phyloP scores from a whole-genome alignment of 1,140 invertebrate species.

The Cyphomyrmex costatus region DNA sequence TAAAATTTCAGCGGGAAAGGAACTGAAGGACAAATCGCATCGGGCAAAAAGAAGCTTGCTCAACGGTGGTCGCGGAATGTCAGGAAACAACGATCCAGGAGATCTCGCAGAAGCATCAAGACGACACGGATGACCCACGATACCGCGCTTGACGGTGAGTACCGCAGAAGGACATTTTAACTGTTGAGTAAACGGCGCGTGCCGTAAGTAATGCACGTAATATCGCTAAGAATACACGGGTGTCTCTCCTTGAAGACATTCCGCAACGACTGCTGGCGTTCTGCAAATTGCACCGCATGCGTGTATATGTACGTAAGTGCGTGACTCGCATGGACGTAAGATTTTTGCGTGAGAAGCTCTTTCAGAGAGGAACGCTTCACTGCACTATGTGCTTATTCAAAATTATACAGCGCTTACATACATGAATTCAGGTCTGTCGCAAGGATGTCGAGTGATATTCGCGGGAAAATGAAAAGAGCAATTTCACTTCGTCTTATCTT shows the following conservation, averaged over 20 bases:
- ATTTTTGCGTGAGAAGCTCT: conserved; percentile 32
- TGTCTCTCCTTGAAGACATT: conserved; percentile 37
- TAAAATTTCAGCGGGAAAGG: conserved; percentile 34
- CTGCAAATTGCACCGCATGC: conserved; percentile 18
- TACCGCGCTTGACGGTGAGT: conserved; percentile 52
- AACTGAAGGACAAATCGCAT: conserved; percentile 37
- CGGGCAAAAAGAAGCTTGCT: conserved; percentile 66
- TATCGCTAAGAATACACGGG: conserved; percentile 38
- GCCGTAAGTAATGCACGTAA: conserved; percentile 16
- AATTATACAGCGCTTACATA: background rate
- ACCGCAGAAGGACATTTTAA: conserved; percentile 12
- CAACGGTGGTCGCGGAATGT: conserved; percentile 69
- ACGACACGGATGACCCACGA: background rate
- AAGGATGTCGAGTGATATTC: conserved; percentile 7
- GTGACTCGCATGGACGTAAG: background rate
- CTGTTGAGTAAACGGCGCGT: conserved; percentile 28
- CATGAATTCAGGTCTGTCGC: background rate
- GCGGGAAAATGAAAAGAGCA: background rate
- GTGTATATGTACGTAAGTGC: background rate
- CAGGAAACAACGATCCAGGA: conserved; percentile 72
- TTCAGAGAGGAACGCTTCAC: no score
- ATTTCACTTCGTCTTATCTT: background rate
- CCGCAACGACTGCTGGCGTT: conserved; percentile 24
- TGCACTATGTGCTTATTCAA: conserved; percentile 16
- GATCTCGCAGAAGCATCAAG: conserved; percentile 67